These are phyloP conservation scores for Hemithea aestivaria DNA, from an alignment of 2,888 invertebrate species.

Conservation along the genomic window DNA sequence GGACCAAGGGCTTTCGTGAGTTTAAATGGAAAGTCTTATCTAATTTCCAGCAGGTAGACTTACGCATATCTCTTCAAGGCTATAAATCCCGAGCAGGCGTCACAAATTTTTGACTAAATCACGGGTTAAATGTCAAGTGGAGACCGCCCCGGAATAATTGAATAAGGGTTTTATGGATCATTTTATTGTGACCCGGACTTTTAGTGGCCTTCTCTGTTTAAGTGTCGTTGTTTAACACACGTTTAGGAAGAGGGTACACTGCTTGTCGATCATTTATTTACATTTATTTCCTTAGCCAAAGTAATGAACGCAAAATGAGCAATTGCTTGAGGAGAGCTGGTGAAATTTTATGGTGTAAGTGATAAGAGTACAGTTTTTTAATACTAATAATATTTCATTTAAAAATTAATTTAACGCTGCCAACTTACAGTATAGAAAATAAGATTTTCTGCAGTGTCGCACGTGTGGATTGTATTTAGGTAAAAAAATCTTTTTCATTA, in stretches of 20 bases:
- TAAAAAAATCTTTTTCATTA: no score
- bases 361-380: conserved; percentile 17
- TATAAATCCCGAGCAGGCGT: no score
- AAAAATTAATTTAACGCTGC: background rate
- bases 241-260: conserved; percentile 25
- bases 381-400: background rate
- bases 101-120: no score
- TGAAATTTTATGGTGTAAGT: conserved; percentile 21
- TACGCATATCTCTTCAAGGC: no score
- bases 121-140: no score
- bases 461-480: no score
- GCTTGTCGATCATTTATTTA: conserved; percentile 34
- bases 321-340: conserved; percentile 38
- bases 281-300: conserved; percentile 40
- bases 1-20: no score
- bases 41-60: no score
- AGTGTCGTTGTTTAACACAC: conserved; percentile 6
- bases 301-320: conserved; percentile 45
- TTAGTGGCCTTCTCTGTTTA: no score
- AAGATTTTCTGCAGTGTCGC: no score
- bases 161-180: background rate
- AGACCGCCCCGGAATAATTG: background rate
- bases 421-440: no score
- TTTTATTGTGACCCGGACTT: background rate
- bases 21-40: no score